phyloP scores from a whole-genome alignment of 2,113 vertebrate species.

The Mastomys natalensis region DNA sequence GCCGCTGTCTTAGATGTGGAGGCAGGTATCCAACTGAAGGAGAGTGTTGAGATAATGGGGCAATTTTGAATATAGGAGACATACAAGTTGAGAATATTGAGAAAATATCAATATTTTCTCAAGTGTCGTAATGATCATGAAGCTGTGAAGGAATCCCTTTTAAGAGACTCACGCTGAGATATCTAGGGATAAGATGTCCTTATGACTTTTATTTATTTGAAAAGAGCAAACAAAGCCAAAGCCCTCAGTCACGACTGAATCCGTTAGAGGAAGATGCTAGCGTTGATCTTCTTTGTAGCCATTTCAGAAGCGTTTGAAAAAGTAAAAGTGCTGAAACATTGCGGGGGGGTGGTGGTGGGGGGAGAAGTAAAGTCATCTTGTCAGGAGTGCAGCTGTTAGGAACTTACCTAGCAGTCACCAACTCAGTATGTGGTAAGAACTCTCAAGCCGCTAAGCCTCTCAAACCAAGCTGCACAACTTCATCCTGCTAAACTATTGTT shows the following conservation, averaged over 20 bases:
- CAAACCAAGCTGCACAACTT: not conserved
- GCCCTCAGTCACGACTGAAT: not conserved
- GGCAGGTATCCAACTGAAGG: not conserved
- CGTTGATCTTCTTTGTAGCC: not conserved
- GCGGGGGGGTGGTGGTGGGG: too few species aligned
- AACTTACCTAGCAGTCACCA: not conserved
- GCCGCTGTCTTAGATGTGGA: not conserved
- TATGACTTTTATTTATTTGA: conserved; percentile 30
- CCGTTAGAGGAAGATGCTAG: not conserved
- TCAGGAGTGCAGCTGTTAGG: not conserved
- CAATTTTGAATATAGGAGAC: not conserved
- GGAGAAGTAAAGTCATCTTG: not conserved
- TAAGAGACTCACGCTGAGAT: not conserved
- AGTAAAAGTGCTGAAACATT: not conserved
- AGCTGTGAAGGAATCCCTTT: not conserved
- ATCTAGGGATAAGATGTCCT: not conserved
- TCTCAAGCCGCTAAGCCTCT: not conserved
- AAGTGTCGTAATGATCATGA: not conserved
- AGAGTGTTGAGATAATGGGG: not conserved
- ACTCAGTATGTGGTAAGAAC: not conserved
- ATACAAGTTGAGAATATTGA: not conserved
- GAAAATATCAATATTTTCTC: not conserved
- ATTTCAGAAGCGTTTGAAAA: conserved; percentile 30
- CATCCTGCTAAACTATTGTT: not conserved
- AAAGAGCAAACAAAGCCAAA: conserved; percentile 5